Percentiles rank a stretch among this genome's conserved stretches.
phyloP scores from a whole-genome alignment of 2,113 vertebrate species.

The Phycodurus eques region DNA sequence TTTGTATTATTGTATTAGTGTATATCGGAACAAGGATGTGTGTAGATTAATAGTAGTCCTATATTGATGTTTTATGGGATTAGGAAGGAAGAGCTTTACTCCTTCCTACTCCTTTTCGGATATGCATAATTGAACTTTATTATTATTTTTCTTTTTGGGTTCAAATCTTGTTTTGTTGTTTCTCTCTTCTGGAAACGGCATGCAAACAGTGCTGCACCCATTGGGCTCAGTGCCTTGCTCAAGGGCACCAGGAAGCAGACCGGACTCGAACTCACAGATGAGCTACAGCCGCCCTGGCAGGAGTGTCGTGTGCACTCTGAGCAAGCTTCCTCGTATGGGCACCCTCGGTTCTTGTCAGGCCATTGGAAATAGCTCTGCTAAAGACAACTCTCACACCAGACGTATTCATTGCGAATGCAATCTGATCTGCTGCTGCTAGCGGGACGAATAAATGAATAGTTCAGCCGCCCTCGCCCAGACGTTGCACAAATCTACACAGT shows the following conservation, averaged over 20 bases:
- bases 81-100: no score
- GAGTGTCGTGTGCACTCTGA: conserved; percentile 21
- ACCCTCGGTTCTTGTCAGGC: conserved; percentile 39
- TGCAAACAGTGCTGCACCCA: no score
- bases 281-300: not conserved
- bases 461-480: conserved; percentile 50
- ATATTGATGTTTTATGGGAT: no score
- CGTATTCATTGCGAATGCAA: conserved; percentile 47
- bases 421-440: conserved; percentile 49
- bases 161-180: no score
- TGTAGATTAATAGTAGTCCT: no score
- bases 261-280: not conserved
- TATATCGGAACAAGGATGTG: no score
- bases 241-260: not conserved
- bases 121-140: no score
- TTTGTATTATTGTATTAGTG: no score
- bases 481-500: conserved; percentile 62
- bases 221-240: not conserved
- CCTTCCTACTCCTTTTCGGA: no score
- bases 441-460: conserved; percentile 42
- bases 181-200: no score
- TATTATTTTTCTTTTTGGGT: no score
- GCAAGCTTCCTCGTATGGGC: conserved; percentile 59
- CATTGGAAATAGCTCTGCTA: conserved; percentile 41
- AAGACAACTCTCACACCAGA: conserved; percentile 32